Evolutionary conservation across 2,888 invertebrate genomes (phyloP), one percentile per base, ranked within the genome.

Genomic region (Tanypteryx hageni): DNA sequence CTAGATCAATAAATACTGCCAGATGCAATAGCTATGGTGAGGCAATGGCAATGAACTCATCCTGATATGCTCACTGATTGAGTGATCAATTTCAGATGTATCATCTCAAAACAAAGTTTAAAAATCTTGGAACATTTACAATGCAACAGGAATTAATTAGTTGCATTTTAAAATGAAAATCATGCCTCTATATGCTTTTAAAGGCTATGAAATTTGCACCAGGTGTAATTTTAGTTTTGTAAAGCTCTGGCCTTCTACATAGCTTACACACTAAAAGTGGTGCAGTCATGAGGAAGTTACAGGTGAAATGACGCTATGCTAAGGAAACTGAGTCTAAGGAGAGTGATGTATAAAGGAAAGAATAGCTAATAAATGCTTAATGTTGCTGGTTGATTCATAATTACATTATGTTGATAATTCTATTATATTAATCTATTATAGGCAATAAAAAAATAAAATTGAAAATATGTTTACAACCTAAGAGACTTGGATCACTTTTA

Each of bases 271-370:
- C 76, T 76, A 76, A 76, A 27, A 27, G 13, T 27, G 76, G 76
- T 89, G 61, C 89, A 89, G 64, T 89, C 64, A 64, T 68, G 56
- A 89, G 89, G 64, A 89, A 64, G 61, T n/a, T 89, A 68, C 89
- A 89, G 64, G 89, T 89, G 89, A 64, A 76, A 76, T 64, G 61
- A 89, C 31, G 18, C 61, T 89, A 64, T 31, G n/a, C 89, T 89
- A 89, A 89, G 61, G 89, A 89, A 89, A 89, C 89, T 89, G 89
- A 89, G 83, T 89, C 89, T 89, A 89, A 64, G 56, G 64, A 89
- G 68, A 64, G 14, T 44, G 44, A 68, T 64, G 64, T 64, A 44
- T 10, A 89, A 44, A 64, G 64, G 89, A 89, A 89, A 44, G 68
- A 64, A 76, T 22, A 68, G 22, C 18, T 22, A 31, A 89, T 89